phyloP scores from a whole-genome alignment of 1,140 invertebrate genomes.

The Hyles vespertilio region DNA sequence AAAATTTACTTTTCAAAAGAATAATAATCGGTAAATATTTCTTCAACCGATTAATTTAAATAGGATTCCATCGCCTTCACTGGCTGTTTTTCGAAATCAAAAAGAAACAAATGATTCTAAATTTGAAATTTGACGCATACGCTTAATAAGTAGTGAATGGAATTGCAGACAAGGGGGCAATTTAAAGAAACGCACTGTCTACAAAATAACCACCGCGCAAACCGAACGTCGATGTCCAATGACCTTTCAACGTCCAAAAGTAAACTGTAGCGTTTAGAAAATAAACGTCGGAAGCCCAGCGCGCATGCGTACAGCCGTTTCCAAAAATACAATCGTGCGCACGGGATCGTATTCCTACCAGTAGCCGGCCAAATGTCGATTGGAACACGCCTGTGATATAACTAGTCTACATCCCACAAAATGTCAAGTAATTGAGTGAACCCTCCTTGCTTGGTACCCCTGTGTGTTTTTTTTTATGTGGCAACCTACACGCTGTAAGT shows the following conservation, averaged over 20 bases:
- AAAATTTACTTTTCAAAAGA: too few species aligned
- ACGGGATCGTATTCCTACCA: slow-evolving; percentile 58
- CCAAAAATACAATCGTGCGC: slow-evolving; percentile 57
- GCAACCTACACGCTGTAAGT: slow-evolving; percentile 51
- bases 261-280: slow-evolving; percentile 49
- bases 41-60: too few species aligned
- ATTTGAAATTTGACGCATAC: too few species aligned
- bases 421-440: slow-evolving; percentile 62
- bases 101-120: too few species aligned
- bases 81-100: too few species aligned
- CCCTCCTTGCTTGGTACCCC: slow-evolving; percentile 21
- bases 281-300: slow-evolving; percentile 33
- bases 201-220: slow-evolving; percentile 21
- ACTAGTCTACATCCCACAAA: slow-evolving; percentile 48
- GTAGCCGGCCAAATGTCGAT: slow-evolving; percentile 30
- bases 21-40: too few species aligned
- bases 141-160: too few species aligned
- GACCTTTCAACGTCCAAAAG: slow-evolving; percentile 69
- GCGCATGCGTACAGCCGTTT: slow-evolving; percentile 32
- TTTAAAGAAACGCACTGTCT: not conserved
- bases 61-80: too few species aligned
- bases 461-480: slow-evolving; percentile 51
- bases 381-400: slow-evolving; percentile 41
- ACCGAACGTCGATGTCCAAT: slow-evolving; percentile 49
- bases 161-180: too few species aligned